These are phyloP conservation scores for Seira sanloemensis DNA, from an alignment of 2,888 invertebrate species.

Conservation along the genomic window DNA sequence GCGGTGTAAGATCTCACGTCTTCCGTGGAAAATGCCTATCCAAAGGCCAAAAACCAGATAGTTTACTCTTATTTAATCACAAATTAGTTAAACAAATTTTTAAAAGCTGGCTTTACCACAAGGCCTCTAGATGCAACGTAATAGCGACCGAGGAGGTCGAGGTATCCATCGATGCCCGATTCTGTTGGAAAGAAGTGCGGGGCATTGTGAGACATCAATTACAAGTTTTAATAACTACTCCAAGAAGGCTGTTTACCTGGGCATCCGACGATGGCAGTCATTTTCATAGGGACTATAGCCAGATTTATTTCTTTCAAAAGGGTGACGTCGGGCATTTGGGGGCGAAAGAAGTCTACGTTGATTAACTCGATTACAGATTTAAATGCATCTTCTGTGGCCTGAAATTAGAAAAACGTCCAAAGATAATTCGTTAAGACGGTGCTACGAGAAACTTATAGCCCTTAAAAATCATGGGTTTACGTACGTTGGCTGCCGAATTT, in stretches of 20 bases:
- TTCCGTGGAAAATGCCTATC: conserved; percentile 54
- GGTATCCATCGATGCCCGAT: conserved; percentile 44
- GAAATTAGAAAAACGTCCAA: no score
- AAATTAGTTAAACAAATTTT: background rate
- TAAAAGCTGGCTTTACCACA: conserved; percentile 33
- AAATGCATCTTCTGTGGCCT: no score
- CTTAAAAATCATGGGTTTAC: no score
- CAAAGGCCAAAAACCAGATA: no score
- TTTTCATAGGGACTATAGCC: background rate
- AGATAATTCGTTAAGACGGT: no score
- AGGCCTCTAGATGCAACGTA: conserved; percentile 46
- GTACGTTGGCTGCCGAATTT: no score
- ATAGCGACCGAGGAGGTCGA: conserved; percentile 39
- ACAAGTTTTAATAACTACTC: background rate
- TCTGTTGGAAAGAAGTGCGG: no score
- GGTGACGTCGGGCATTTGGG: conserved; percentile 22
- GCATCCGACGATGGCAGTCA: conserved; percentile 57
- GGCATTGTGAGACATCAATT: background rate
- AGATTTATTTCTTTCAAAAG: conserved; percentile 47
- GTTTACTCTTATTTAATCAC: background rate
- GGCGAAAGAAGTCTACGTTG: conserved; percentile 53
- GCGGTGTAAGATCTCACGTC: conserved; percentile 33
- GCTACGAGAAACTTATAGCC: no score
- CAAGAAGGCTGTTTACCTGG: conserved; percentile 16
- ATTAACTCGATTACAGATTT: conserved; percentile 25